Percentiles rank a stretch among this genome's conserved stretches.
These are phyloP conservation scores for Microtus oregoni DNA, from an alignment of 2,113 vertebrate species.

Conservation along the genomic window DNA sequence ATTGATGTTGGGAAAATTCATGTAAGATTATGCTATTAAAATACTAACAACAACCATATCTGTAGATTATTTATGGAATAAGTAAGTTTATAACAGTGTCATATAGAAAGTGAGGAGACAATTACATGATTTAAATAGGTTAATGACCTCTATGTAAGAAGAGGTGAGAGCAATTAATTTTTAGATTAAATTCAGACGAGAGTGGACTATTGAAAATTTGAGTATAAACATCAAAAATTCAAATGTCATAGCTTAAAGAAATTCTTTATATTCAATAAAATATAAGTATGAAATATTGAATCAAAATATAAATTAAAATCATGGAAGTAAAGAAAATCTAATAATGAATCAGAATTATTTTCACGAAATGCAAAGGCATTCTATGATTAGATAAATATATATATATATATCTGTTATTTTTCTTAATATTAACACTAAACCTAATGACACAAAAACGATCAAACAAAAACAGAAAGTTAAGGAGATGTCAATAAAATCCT, in stretches of 20 bases:
- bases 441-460: neutral
- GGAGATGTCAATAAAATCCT: neutral
- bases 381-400: neutral
- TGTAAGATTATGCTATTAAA: neutral
- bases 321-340: neutral
- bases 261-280: neutral
- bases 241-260: neutral
- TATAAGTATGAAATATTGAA: neutral
- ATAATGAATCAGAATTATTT: neutral
- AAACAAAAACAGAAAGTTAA: conserved; percentile 31
- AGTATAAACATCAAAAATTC: neutral
- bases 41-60: neutral
- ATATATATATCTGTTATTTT: neutral
- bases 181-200: neutral
- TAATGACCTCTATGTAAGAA: neutral
- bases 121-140: neutral
- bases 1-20: neutral
- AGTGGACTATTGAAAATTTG: neutral
- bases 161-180: neutral
- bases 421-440: neutral
- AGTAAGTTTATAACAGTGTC: neutral
- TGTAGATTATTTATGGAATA: neutral
- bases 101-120: neutral
- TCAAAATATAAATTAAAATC: neutral
- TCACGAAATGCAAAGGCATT: neutral